phyloP scores from a whole-genome alignment of 2,888 invertebrate genomes.

The Sesia bembeciformis region DNA sequence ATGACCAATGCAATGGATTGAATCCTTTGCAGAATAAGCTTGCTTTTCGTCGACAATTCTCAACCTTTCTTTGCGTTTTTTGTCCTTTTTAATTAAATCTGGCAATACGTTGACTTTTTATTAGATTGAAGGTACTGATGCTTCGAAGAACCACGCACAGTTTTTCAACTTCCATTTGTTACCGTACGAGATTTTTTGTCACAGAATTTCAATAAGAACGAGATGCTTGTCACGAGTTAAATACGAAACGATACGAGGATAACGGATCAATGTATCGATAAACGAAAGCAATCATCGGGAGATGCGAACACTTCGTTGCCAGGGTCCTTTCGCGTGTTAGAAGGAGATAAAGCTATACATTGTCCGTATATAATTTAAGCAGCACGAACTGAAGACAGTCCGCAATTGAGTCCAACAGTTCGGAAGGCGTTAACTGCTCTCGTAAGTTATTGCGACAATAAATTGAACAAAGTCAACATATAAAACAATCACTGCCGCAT shows the following conservation, averaged over 20 bases:
- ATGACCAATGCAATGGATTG: conserved; percentile 60
- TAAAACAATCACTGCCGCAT: conserved; percentile 40
- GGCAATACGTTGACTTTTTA: background rate
- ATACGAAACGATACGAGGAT: conserved; percentile 14
- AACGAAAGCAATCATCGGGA: conserved; percentile 39
- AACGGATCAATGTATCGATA: conserved; percentile 41
- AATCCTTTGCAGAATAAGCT: conserved; percentile 49
- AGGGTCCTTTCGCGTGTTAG: background rate
- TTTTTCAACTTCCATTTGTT: background rate
- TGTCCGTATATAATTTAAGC: background rate
- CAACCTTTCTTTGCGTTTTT: background rate
- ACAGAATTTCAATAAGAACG: conserved; percentile 11
- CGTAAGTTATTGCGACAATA: conserved; percentile 52
- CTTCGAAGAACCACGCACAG: background rate
- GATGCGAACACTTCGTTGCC: background rate
- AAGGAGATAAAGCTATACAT: background rate
- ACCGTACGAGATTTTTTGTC: conserved; percentile 3
- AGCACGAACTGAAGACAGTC: background rate
- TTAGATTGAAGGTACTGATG: background rate
- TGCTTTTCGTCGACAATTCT: conserved; percentile 30
- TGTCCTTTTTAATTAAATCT: background rate
- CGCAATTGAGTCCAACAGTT: conserved; percentile 6
- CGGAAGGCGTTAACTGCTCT: conserved; percentile 41
- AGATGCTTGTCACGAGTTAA: conserved; percentile 11
- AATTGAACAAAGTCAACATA: conserved; percentile 58